These are phyloP conservation scores for Ditylenchus weischeri DNA, from an alignment of 2,888 invertebrate species.

Conservation along the genomic window DNA sequence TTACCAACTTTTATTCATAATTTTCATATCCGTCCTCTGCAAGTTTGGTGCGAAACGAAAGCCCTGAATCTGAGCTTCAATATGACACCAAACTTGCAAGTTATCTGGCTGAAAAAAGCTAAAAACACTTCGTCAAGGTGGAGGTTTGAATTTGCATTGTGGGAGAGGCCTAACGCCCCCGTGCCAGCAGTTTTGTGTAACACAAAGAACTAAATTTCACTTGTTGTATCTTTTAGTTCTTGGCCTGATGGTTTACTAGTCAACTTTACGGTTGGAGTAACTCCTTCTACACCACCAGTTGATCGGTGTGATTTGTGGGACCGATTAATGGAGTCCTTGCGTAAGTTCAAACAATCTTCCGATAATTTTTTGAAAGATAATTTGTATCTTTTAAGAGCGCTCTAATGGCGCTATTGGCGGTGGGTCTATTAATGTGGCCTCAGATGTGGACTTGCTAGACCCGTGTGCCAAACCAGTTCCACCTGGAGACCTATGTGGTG, in stretches of 20 bases:
- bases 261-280: conserved; percentile 54
- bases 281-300: conserved; percentile 40
- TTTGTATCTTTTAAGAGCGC: not conserved
- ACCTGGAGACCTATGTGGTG: conserved; percentile 47
- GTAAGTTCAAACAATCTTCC: not conserved
- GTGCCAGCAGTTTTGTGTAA: too few relatives aligned
- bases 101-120: too few relatives aligned
- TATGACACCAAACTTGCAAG: too few relatives aligned
- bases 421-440: conserved; percentile 50
- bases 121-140: too few relatives aligned
- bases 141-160: too few relatives aligned
- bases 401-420: conserved; percentile 43
- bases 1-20: too few relatives aligned
- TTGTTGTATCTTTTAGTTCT: conserved; percentile 25
- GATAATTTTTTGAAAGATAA: too few relatives aligned
- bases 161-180: too few relatives aligned
- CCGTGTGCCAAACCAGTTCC: conserved; percentile 46
- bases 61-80: too few relatives aligned
- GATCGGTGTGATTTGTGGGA: conserved; percentile 56
- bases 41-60: too few relatives aligned
- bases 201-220: not conserved
- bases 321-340: conserved; percentile 45
- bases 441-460: conserved; percentile 52
- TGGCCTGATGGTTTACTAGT: conserved; percentile 57
- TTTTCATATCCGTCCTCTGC: too few relatives aligned